These are phyloP conservation scores for Ophraella communa DNA, from an alignment of 2,888 invertebrate genomes.

Conservation along the genomic window DNA sequence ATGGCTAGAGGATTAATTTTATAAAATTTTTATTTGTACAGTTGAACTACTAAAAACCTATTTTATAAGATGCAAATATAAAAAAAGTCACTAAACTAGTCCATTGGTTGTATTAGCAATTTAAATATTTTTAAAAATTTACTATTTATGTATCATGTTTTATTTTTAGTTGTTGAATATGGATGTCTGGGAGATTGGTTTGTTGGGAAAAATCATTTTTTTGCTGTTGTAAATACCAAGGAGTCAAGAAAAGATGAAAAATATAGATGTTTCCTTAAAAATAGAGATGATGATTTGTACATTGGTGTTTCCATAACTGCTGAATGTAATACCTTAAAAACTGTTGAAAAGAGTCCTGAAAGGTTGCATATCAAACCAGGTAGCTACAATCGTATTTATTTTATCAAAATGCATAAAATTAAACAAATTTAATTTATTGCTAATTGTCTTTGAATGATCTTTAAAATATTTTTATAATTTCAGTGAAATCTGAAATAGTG, in stretches of 20 bases:
- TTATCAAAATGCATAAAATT: too few relatives aligned
- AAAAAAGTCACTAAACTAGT: too few relatives aligned
- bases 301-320: conserved; percentile 93
- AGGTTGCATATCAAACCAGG: conserved; percentile 86
- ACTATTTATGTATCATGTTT: neutral
- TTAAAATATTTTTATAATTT: conserved; percentile 39
- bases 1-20: too few relatives aligned
- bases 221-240: conserved; percentile 96
- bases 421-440: too few relatives aligned
- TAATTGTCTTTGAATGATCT: too few relatives aligned
- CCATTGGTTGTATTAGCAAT: too few relatives aligned
- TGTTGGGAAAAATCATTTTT: conserved; percentile 93
- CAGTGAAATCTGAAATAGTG: conserved; percentile 82
- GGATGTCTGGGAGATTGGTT: conserved; percentile 96
- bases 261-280: conserved; percentile 92
- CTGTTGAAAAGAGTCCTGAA: conserved; percentile 92
- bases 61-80: too few relatives aligned
- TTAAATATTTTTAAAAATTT: neutral
- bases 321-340: conserved; percentile 90
- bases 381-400: conserved; percentile 43
- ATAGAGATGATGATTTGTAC: conserved; percentile 91
- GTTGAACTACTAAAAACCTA: too few relatives aligned
- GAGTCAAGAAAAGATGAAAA: conserved; percentile 94
- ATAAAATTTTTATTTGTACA: too few relatives aligned
- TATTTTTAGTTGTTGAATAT: conserved; percentile 77